These are phyloP conservation scores for Papilio aristodemus DNA, from an alignment of 1,140 invertebrate species.

Conservation along the genomic window DNA sequence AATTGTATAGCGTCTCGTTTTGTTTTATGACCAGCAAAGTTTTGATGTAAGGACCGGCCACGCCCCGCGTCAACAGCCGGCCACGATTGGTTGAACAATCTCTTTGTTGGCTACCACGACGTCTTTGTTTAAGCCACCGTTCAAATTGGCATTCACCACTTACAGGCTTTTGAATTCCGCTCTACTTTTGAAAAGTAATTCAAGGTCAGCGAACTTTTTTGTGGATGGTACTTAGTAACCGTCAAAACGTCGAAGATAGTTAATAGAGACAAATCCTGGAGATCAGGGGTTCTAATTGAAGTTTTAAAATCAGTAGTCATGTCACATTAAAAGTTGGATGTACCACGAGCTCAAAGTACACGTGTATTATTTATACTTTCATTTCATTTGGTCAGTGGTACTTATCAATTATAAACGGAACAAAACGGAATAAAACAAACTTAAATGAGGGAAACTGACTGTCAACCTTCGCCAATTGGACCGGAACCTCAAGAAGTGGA, in stretches of 20 bases:
- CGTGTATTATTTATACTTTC: too few relatives aligned
- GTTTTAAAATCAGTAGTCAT: too few relatives aligned
- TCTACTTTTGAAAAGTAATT: slow-evolving; percentile 19
- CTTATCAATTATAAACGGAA: too few relatives aligned
- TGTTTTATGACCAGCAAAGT: slow-evolving; percentile 50
- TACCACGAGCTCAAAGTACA: too few relatives aligned
- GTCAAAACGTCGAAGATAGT: background rate
- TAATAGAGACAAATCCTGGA: background rate
- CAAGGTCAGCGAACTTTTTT: slow-evolving; percentile 9
- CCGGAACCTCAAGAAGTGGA: too few relatives aligned
- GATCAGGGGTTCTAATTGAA: background rate
- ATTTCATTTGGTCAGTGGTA: too few relatives aligned
- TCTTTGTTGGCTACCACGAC: slow-evolving; percentile 58
- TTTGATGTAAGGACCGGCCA: slow-evolving; percentile 55
- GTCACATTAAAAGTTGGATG: too few relatives aligned
- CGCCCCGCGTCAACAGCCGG: slow-evolving; percentile 53
- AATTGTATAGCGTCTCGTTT: slow-evolving; percentile 59
- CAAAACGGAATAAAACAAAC: too few relatives aligned
- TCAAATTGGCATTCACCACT: slow-evolving; percentile 64
- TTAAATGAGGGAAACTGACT: too few relatives aligned
- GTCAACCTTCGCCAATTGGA: too few relatives aligned
- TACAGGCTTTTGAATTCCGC: slow-evolving; percentile 34
- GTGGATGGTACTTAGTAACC: background rate
- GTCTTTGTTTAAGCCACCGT: slow-evolving; percentile 59
- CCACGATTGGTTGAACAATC: slow-evolving; percentile 60